Base-by-base conservation (phyloP, 2,797 vertebrate species). In the Pseudochirops cupreus region DNA sequence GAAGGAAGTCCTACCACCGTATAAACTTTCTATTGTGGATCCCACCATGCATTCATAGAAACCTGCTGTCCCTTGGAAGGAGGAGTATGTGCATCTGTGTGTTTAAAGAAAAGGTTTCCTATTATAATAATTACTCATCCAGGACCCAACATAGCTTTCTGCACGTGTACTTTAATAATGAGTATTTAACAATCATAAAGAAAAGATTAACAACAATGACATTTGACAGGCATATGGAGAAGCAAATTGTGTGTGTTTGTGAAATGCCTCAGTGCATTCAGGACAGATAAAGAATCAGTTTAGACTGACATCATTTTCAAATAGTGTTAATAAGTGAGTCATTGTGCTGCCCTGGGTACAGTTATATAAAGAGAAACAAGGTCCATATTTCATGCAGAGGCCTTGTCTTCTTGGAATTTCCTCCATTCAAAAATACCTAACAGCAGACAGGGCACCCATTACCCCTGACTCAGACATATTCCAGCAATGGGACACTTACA, bases 381-480 rank as follows among this genome's bases (percentile, higher is more conserved):
- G 53, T 56, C 56, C 55, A 18, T 46, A 39, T 92, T 92, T 91
- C 54, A 91, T 26, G 1, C 0, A 0, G 46, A 39, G 14, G 74
- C 91, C 2, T 96, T 93, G n/a, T 39, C 50, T 94, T 94, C 91
- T 39, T 53, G 46, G 33, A 91, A 92, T 9, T 94, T 91, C 91
- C 54, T 95, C 62, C 16, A 39, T 96, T 93, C 54, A 91, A 95
- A 97, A 91, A 18, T 53, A 94, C 57, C 58, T 59, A 59, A 89
- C 31, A 62, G 31, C 59, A 74, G 62, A 14, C 31, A 0, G 11
- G 59, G 28, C 4, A 33, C 59, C 4, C 59, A 67, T 67, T n/a
- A 67, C 31, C 59, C 31, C 13, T 67, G 59, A 14, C 59, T 16
- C 0, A 4, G 59, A 67, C 59, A 74, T 21, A 18, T 39, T 39